phyloP scores from a whole-genome alignment of 2,888 invertebrate genomes.

The Amphiduros pacificus region DNA sequence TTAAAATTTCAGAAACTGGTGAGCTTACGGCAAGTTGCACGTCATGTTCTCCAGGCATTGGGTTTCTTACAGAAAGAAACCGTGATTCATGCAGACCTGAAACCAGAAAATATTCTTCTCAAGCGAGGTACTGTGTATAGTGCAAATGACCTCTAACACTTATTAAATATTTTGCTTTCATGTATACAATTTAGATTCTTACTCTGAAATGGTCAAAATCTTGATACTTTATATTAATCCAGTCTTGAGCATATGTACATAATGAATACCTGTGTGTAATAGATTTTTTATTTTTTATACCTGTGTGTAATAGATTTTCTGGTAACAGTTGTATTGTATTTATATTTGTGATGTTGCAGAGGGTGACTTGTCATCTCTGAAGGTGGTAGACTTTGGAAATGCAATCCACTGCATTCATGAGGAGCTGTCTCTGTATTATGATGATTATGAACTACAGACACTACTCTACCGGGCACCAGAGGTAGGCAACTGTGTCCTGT shows the following conservation, averaged over 20 bases:
- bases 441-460: slow-evolving; percentile 53
- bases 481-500: too few relatives aligned
- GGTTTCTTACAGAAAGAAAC: slow-evolving; percentile 50
- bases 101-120: slow-evolving; percentile 52
- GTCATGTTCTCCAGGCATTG: slow-evolving; percentile 40
- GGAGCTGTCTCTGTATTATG: slow-evolving; percentile 52
- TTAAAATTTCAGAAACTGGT: too few relatives aligned
- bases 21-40: slow-evolving; percentile 38
- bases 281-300: background rate
- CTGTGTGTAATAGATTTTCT: background rate
- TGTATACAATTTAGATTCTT: too few relatives aligned
- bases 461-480: slow-evolving; percentile 55
- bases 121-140: too few relatives aligned
- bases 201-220: too few relatives aligned
- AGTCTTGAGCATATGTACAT: too few relatives aligned
- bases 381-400: slow-evolving; percentile 54
- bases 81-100: slow-evolving; percentile 53
- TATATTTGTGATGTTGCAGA: slow-evolving; percentile 31
- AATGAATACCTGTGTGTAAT: too few relatives aligned
- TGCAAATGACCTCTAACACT: too few relatives aligned
- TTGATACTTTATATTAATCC: too few relatives aligned
- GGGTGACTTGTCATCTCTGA: slow-evolving; percentile 38
- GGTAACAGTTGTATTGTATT: background rate
- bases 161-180: background rate
- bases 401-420: slow-evolving; percentile 46